phyloP scores from a whole-genome alignment of 2,888 invertebrate species.

The Dolichopus griseipennis region DNA sequence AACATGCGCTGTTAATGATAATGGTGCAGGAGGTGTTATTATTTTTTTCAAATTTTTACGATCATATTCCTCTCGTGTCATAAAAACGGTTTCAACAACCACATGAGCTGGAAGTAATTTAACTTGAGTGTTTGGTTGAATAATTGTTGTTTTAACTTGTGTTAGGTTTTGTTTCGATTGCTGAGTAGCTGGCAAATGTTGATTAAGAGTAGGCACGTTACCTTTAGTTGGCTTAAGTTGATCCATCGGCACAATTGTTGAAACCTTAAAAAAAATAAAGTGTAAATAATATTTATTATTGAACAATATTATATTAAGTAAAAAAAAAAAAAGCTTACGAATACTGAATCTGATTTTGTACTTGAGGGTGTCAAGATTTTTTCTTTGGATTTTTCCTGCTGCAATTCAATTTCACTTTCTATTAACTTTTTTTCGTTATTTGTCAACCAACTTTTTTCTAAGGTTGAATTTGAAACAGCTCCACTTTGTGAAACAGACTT shows the following conservation, averaged over 20 bases:
- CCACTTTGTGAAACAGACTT: too few relatives aligned
- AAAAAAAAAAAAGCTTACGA: not conserved
- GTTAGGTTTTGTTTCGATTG: not conserved
- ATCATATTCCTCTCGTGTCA: not conserved
- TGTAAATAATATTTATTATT: too few relatives aligned
- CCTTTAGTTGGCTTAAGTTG: not conserved
- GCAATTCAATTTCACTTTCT: not conserved
- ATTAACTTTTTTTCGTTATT: not conserved
- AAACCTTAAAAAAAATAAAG: not conserved
- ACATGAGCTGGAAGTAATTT: slow-evolving; percentile 4
- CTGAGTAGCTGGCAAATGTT: not conserved
- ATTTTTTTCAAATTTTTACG: not conserved
- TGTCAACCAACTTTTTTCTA: not conserved
- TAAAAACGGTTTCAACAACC: not conserved
- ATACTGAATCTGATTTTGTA: not conserved
- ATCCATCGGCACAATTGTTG: not conserved
- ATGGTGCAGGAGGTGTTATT: not conserved
- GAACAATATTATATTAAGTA: too few relatives aligned
- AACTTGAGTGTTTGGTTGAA: not conserved
- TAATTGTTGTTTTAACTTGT: not conserved
- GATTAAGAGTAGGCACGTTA: not conserved
- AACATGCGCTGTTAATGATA: not conserved
- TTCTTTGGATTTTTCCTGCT: not conserved
- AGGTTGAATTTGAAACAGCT: too few relatives aligned
- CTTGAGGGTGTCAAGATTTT: not conserved